phyloP scores from a whole-genome alignment of 2,888 invertebrate species.

The Temnothorax ravouxi region DNA sequence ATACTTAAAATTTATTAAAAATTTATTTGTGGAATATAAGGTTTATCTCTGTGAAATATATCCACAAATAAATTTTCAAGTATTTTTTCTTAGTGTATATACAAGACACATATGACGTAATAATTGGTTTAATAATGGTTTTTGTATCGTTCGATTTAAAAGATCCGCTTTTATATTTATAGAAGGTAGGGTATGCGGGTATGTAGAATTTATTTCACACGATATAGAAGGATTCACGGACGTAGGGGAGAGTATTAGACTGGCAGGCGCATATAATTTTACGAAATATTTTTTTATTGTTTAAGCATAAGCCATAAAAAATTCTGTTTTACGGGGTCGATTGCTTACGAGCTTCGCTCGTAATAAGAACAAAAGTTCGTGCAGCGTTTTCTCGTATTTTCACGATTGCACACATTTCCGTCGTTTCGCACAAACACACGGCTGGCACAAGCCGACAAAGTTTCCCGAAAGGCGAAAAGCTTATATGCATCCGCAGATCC shows the following conservation, averaged over 20 bases:
- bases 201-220: not conserved
- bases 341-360: not conserved
- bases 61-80: too few species aligned
- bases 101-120: not conserved
- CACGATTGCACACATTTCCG: not conserved
- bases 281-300: not conserved
- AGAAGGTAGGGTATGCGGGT: not conserved
- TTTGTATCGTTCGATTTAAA: not conserved
- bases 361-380: not conserved
- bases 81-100: too few species aligned
- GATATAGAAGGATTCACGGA: not conserved
- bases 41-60: too few species aligned
- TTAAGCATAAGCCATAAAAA: not conserved
- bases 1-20: too few species aligned
- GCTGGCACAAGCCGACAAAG: not conserved
- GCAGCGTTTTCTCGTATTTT: not conserved
- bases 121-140: not conserved
- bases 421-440: constrained; percentile 6
- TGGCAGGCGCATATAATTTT: not conserved
- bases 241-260: not conserved
- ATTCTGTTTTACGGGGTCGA: not conserved
- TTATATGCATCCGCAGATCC: constrained; percentile 1
- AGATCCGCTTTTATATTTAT: not conserved
- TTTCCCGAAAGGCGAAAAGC: constrained; percentile 14
- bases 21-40: too few species aligned